Base-by-base conservation (phyloP, 2,888 invertebrate species). In the Agrochola lota region DNA sequence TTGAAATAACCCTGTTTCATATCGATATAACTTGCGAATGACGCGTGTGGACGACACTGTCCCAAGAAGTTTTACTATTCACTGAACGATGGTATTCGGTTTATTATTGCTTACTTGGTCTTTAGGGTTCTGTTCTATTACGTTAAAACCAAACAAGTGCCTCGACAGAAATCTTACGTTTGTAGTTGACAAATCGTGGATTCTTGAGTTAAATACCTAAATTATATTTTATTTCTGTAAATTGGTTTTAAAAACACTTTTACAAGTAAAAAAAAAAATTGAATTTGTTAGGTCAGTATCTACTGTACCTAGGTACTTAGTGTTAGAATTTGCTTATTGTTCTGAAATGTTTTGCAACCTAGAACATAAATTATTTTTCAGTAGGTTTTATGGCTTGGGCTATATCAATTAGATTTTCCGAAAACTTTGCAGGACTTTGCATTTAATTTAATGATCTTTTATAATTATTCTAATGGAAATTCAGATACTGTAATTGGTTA, bases 21-120 rank as follows among this genome's bases (percentile, higher is more conserved):
- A 84, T 85, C 87, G 84, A 85, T 87, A 70, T 71, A 35, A 72
- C 17, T 52, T 63, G 72, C 77, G 49, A 71, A 69, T 75, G 63
- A 68, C 43, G 57, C 72, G 67, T 52, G 23, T 30, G 67, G 46
- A 72, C 68, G 26, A 62, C 62, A 71, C 73, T 74, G n/a, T 49
- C 62, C 20, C n/a, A 57, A 35, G 60, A 40, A 35, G 15, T 60
- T 17, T 49, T 59, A 59, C 35, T 64, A 26, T 68, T 52, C 1
- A 55, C 68, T 59, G 43, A 30, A 60, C 30, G 43, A 62, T 7
- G 26, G 59, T 59, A 55, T 46, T 63, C 26, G 23, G 23, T 59
- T 68, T 60, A 6, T 35, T 69, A 23, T 43, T 30, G 35, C 15
- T 11, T 46, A 46, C 30, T 20, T 55, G 15, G 15, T n/a, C 43